Base-by-base conservation (phyloP, 92 coral and sea anemone genomes). In the Porites evermanni region DNA sequence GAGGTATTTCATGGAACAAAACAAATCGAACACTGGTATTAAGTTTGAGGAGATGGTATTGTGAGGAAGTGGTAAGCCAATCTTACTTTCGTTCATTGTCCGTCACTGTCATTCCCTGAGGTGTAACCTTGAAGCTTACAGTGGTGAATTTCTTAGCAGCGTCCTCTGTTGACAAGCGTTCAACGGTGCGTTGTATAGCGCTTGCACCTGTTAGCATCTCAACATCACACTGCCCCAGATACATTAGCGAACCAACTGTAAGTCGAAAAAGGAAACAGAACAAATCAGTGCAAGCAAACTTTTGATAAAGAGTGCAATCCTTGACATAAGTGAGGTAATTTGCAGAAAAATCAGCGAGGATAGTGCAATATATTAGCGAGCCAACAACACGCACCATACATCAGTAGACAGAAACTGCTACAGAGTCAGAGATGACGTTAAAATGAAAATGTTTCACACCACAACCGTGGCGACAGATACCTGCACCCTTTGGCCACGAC, bases 1-100 rank as follows among this genome's bases (percentile, higher is more conserved):
- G 32, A 29, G 32, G 32, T 29, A 29, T 29, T 29, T 29, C 32
- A 29, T 2, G 32, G 4, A 29, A 29, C 4, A 29, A 29, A 29
- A 29, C 32, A 29, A 29, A 29, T 29, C 32, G 0, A 29, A 29
- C 32, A 29, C 32, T 38, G 47, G 47, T 38, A 38, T 38, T 4
- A 3, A 38, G 47, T 38, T 38, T 38, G 47, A 38, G 47, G 47
- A 38, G 47, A 4, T 38, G 47, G 47, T 32, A 6, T 61, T 16
- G 52, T 12, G 1, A 59, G 61, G 6, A 78, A 17, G 2, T 19
- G 53, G 1, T 11, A 78, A 24, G 11, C 64, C 53, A 44, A n/a
- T 75, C 99, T 88, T 92, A 97, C 99, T 97, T 97, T 73, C 99
- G 85, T 60, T 95, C 94, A 54, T 93, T 95, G 84, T 97, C 99